phyloP scores from a whole-genome alignment of 2,888 invertebrate species.

The Synanthedon andrenaeformis region DNA sequence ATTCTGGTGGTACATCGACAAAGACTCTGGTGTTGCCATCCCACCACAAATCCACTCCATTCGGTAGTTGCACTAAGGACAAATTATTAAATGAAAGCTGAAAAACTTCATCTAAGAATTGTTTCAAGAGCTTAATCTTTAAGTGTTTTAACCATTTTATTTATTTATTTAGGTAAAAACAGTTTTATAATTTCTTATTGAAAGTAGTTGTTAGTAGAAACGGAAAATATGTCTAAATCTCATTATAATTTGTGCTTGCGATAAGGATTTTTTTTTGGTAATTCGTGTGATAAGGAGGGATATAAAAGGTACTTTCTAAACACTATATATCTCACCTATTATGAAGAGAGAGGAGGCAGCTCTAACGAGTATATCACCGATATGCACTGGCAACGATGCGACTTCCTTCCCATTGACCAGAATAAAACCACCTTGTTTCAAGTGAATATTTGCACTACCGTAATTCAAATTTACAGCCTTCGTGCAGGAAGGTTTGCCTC shows the following conservation, averaged over 20 bases:
- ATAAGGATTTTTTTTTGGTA: too few relatives aligned
- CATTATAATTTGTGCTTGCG: too few relatives aligned
- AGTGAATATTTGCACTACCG: constrained; percentile 69
- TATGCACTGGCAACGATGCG: constrained; percentile 72
- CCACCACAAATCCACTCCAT: constrained; percentile 87
- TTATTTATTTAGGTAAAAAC: too few relatives aligned
- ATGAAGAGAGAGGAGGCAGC: constrained; percentile 83
- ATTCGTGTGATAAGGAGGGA: too few relatives aligned
- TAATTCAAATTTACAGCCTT: constrained; percentile 78
- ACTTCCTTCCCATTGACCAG: constrained; percentile 78
- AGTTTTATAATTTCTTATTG: too few relatives aligned
- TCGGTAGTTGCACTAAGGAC: constrained; percentile 76
- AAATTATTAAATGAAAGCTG: neutral
- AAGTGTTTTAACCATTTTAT: neutral
- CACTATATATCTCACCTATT: constrained; percentile 50
- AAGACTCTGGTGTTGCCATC: constrained; percentile 88
- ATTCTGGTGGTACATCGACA: constrained; percentile 81
- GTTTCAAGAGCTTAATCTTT: neutral
- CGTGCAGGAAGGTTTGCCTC: constrained; percentile 80
- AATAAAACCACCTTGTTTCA: constrained; percentile 81
- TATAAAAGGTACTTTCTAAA: too few relatives aligned
- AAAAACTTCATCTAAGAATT: neutral
- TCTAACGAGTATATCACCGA: constrained; percentile 74
- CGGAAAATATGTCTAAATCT: too few relatives aligned
- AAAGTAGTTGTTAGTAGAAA: too few relatives aligned